These are phyloP conservation scores for Otolemur crassicaudatus DNA, from an alignment of 2,797 vertebrate genomes.

Conservation along the genomic window DNA sequence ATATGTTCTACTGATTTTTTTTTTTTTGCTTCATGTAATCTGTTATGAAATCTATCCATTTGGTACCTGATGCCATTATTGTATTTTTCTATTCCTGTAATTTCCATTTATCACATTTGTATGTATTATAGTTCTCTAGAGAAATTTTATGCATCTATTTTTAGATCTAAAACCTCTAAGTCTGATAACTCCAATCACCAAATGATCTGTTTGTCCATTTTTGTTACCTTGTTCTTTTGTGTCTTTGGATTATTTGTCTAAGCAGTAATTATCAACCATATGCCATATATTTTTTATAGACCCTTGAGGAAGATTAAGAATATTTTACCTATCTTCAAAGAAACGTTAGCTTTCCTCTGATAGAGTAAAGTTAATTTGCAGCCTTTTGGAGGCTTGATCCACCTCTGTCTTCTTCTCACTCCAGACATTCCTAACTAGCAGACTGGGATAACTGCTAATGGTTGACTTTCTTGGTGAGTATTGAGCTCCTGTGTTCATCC, in stretches of 20 bases:
- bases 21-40: neutral
- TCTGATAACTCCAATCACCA: neutral
- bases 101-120: neutral
- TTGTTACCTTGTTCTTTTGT: neutral
- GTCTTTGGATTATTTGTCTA: neutral
- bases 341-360: neutral
- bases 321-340: neutral
- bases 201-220: neutral
- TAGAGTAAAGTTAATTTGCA: neutral
- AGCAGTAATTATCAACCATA: neutral
- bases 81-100: neutral
- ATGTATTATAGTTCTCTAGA: neutral
- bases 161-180: neutral
- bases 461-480: neutral
- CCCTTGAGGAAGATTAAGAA: neutral
- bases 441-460: neutral
- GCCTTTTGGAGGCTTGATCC: neutral
- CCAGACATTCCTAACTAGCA: neutral
- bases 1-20: neutral
- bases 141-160: neutral
- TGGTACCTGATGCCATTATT: neutral
- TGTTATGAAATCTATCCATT: neutral
- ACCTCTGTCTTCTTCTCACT: neutral
- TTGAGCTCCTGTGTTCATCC: neutral
- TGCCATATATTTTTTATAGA: neutral